Conservation (phyloP, 2,113 vertebrate species). For the Zosterops borbonicus region DNA sequence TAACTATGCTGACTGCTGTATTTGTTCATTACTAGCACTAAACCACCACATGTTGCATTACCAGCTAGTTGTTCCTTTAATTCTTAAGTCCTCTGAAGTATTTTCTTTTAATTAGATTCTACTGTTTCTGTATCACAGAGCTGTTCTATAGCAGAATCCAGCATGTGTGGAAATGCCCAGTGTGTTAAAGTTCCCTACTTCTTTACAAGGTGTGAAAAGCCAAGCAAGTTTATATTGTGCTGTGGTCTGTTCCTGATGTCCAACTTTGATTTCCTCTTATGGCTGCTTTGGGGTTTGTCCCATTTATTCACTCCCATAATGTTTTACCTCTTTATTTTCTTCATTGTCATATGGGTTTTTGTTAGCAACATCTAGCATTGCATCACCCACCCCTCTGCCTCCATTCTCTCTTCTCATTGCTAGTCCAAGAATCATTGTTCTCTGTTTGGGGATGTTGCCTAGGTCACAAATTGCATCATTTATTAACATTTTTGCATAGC, state of each 20-base stretch:
- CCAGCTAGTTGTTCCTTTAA: neutral
- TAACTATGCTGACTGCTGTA: neutral
- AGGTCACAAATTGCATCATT: conserved; percentile 18
- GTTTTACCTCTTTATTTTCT: neutral
- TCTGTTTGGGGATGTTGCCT: conserved; percentile 6
- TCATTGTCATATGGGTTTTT: neutral
- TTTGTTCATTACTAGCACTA: neutral
- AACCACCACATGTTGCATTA: neutral
- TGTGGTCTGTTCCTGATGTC: neutral
- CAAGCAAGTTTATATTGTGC: neutral
- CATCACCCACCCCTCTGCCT: neutral
- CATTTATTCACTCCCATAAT: neutral
- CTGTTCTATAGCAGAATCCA: neutral
- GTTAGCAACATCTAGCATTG: neutral
- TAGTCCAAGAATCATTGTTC: neutral
- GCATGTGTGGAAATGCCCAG: neutral
- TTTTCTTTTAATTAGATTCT: neutral
- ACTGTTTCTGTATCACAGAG: neutral
- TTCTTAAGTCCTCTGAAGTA: neutral
- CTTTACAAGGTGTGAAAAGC: neutral
- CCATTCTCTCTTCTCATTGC: neutral
- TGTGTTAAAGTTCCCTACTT: neutral
- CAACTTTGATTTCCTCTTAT: rapidly evolving
- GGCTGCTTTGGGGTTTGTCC: neutral
- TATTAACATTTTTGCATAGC: neutral